Conservation (phyloP, 2,888 invertebrate genomes). For the Pantelozetes paolii region DNA sequence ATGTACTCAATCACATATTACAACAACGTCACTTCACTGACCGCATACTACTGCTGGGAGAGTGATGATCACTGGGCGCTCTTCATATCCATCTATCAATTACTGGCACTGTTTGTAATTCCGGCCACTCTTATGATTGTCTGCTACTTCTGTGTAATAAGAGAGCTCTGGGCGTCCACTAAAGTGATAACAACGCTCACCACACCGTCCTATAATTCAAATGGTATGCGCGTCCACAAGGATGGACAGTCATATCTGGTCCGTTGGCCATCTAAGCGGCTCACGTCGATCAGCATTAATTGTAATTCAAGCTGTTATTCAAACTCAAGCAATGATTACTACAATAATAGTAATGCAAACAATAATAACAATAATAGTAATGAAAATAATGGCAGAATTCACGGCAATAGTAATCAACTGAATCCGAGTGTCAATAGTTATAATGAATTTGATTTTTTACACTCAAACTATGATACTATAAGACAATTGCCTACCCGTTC, state of each 20-base stretch:
- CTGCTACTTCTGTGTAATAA: conserved; percentile 54
- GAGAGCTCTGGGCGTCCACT: conserved; percentile 54
- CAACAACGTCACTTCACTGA: conserved; percentile 48
- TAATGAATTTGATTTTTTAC: conserved; percentile 12
- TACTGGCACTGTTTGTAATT: conserved; percentile 53
- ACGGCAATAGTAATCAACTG: neutral
- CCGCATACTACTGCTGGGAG: conserved; percentile 49
- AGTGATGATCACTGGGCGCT: conserved; percentile 47
- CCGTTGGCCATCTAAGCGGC: conserved; percentile 37
- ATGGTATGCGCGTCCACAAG: conserved; percentile 20
- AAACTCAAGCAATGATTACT: conserved; percentile 5
- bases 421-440: neutral
- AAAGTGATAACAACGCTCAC: conserved; percentile 53
- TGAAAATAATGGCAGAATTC: neutral
- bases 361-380: neutral
- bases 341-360: neutral
- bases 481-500: neutral
- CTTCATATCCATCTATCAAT: conserved; percentile 53
- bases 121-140: conserved; percentile 53
- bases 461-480: neutral
- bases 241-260: conserved; percentile 35
- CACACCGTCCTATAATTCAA: conserved; percentile 40
- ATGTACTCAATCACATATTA: conserved; percentile 49
- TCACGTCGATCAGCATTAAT: conserved; percentile 21
- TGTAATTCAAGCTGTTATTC: conserved; percentile 9